Conservation (phyloP, 1,140 invertebrate species). For the Orius laevigatus region DNA sequence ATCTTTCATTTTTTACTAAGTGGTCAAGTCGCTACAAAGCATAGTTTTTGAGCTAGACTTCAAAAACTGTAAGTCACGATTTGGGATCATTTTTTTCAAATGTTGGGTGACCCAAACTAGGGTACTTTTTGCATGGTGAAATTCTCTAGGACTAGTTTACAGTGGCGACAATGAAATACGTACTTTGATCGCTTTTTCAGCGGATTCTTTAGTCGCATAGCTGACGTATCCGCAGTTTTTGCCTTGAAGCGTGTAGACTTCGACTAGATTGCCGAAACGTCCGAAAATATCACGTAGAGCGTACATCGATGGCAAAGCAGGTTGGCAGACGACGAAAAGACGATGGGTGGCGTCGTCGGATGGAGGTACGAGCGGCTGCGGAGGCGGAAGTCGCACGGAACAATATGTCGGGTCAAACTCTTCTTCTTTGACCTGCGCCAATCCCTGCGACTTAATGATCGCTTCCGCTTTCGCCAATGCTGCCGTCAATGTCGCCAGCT, state of each 20-base stretch:
- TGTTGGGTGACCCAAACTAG: too few species aligned
- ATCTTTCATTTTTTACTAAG: too few species aligned
- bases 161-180: too few species aligned
- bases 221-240: constrained; percentile 86
- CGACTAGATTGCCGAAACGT: constrained; percentile 83
- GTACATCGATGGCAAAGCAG: constrained; percentile 56
- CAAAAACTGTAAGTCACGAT: too few species aligned
- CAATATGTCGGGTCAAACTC: constrained; percentile 33
- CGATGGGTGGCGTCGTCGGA: constrained; percentile 5
- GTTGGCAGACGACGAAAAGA: constrained; percentile 64
- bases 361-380: constrained; percentile 47
- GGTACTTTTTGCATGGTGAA: too few species aligned
- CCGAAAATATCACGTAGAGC: constrained; percentile 79
- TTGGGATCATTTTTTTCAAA: too few species aligned
- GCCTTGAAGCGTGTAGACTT: constrained; percentile 74
- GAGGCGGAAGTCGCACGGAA: constrained; percentile 50
- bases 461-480: constrained; percentile 52
- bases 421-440: constrained; percentile 23
- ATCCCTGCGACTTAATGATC: constrained; percentile 45
- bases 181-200: constrained; percentile 59
- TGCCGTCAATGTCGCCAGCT: constrained; percentile 41
- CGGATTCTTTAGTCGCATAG: constrained; percentile 61
- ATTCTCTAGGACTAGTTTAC: too few species aligned
- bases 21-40: too few species aligned
- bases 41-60: too few species aligned